Evolutionary conservation across 2,888 invertebrate genomes (phyloP).

Genomic region (Amblyjoppa proteus): DNA sequence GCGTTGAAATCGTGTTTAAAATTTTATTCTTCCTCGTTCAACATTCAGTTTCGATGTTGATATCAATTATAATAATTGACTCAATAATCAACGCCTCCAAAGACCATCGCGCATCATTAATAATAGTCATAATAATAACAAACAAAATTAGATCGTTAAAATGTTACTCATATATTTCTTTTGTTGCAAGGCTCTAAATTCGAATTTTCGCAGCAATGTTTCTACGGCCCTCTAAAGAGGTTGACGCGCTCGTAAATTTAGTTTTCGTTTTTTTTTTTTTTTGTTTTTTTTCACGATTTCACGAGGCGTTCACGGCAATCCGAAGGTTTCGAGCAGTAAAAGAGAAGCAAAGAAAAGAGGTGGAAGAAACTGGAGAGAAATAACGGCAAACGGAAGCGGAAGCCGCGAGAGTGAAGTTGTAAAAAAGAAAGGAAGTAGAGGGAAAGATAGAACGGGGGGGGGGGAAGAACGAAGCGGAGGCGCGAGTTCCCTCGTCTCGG

Average conservation of each 20-base stretch:
- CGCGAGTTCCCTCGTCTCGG: constrained; percentile 18
- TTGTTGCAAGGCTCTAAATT: too few relatives aligned
- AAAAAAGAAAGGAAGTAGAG: constrained; percentile 5
- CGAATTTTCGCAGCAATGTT: too few relatives aligned
- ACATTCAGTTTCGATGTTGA: too few relatives aligned
- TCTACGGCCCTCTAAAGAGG: too few relatives aligned
- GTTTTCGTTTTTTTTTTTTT: neutral
- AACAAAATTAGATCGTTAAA: neutral
- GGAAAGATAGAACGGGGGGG: neutral
- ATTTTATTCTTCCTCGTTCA: too few relatives aligned
- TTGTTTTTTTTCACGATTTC: neutral
- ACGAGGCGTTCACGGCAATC: neutral
- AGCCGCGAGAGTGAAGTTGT: constrained; percentile 35
- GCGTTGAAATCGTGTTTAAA: too few relatives aligned
- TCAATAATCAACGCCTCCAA: too few relatives aligned
- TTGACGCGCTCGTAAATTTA: neutral
- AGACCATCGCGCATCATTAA: neutral
- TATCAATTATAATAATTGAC: too few relatives aligned
- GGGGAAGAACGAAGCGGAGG: constrained; percentile 17
- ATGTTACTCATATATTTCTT: too few relatives aligned
- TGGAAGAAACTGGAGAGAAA: constrained; percentile 31
- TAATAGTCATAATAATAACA: neutral
- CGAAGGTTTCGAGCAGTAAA: neutral
- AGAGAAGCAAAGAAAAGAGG: neutral
- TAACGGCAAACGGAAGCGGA: constrained; percentile 34